Evolutionary conservation across 2,797 vertebrate species (phyloP), one percentile per base, ranked within the genome.

Genomic region (Delichon dasypus): DNA sequence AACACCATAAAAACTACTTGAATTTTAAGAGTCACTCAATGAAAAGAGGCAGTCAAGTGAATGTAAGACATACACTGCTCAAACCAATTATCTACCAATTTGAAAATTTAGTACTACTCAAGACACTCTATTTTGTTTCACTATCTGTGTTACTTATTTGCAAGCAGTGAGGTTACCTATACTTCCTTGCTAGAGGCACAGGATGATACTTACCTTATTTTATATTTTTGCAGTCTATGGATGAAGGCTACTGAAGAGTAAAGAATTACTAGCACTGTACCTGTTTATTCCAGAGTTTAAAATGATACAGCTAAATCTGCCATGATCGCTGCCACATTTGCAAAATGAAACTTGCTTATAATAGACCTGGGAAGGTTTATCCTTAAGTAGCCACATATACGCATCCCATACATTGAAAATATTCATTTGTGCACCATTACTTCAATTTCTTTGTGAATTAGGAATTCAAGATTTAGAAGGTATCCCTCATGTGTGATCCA

Each of bases 391-490:
- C 26, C 48, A 26, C 0, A 0, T 64, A 64, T 3, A 64, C 21
- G 26, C 1, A 1, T 48, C 29, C 10, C 25, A 48, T 36, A 78
- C 22, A 75, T 20, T 30, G 16, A 79, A 70, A 84, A 88, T 44
- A 57, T 8, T 86, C 42, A 86, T 60, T 88, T 93, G 94, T 93
- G 91, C 94, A 95, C 94, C 70, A n/a, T n/a, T 73, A 19, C 23
- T 91, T 88, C 45, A 53, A 45, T 90, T 92, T 78, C 88, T 92
- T 92, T 95, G 81, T 91, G 90, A 95, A 84, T 81, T 64, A 95
- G 78, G 38, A 96, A 85, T 70, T 68, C 30, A 48, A 47, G 38
- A 71, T 60, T 76, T 70, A 62, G 29, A 42, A 83, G 44, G 48
- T 94, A 79, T 67, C 29, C 16, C 42, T 87, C 23, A 36, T 19